These are phyloP conservation scores for Hemitrygon akajei DNA, from an alignment of 2,797 vertebrate species.

Conservation along the genomic window DNA sequence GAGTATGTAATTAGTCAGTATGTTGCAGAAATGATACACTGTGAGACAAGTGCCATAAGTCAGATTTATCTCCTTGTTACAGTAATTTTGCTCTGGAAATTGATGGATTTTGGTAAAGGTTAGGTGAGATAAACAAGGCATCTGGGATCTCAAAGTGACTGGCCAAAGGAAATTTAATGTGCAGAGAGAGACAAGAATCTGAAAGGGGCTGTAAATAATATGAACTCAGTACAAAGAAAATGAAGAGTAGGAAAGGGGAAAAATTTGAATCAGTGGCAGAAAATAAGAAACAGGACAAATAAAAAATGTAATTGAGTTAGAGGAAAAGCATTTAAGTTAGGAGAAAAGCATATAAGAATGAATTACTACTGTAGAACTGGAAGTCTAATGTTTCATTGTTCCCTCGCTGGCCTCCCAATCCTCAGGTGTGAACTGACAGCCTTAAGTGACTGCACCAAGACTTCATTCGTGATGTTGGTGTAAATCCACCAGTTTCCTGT, in stretches of 20 bases:
- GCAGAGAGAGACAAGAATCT: too few species aligned
- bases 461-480: not conserved
- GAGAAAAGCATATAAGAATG: not conserved
- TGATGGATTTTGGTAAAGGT: not conserved
- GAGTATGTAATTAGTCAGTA: too few species aligned
- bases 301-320: not conserved
- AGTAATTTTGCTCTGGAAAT: not conserved
- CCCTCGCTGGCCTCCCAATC: too few species aligned
- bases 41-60: too few species aligned
- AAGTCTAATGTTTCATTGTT: not conserved
- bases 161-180: too few species aligned
- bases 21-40: too few species aligned
- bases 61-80: not conserved
- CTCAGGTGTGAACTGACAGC: not conserved
- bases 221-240: too few species aligned
- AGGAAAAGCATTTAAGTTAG: not conserved
- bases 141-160: too few species aligned
- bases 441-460: not conserved
- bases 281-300: not conserved
- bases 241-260: too few species aligned
- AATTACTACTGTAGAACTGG: not conserved
- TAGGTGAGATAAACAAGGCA: too few species aligned
- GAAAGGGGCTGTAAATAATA: too few species aligned
- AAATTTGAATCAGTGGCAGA: not conserved
- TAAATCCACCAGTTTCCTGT: not conserved